Evolutionary conservation across 2,888 invertebrate genomes (phyloP), one percentile per base, ranked within the genome.

Genomic region (Epinotia bilunana): DNA sequence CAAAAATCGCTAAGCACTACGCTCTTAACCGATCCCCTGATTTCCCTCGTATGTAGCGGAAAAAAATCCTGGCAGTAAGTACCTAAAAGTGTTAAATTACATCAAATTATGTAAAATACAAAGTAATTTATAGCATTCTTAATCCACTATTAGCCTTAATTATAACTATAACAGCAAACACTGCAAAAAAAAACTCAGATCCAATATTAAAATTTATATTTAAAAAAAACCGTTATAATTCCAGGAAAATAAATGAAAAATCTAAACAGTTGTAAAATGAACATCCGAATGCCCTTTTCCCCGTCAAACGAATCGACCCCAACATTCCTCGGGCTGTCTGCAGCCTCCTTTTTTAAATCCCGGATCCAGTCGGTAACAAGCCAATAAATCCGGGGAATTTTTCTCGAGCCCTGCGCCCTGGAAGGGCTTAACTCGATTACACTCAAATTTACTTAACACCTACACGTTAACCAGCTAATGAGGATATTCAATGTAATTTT

Each of bases 371-470:
- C 88, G 88, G 91, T 91, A 94, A 94, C 94, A 94, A 94, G 94
- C 94, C 94, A 94, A 94, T 94, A 94, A 92, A 93, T 92, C 92
- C 92, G 83, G 79, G 87, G 88, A 91, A 90, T 94, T 94, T 93
- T 92, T 92, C 87, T 83, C 86, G 83, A 83, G 83, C 87, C 86
- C 81, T 81, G 79, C 12, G 77, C 77, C 76, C 80, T 79, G 79
- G 72, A 74, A 94, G 91, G 92, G 91, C 89, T 93, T 90, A 91
- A 86, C 87, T 85, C 90, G 93, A 94, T 94, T 93, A 94, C 93
- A 93, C 87, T 85, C 90, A 93, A 94, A 94, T 94, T 94, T 94
- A 94, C 94, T 94, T 94, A 94, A 93, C 94, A 93, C 93, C 90
- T 88, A 90, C 90, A 87, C 90, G 90, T 91, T 92, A 90, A 87